Conservation (phyloP, 2,113 vertebrate species). For the Phasianus colchicus region DNA sequence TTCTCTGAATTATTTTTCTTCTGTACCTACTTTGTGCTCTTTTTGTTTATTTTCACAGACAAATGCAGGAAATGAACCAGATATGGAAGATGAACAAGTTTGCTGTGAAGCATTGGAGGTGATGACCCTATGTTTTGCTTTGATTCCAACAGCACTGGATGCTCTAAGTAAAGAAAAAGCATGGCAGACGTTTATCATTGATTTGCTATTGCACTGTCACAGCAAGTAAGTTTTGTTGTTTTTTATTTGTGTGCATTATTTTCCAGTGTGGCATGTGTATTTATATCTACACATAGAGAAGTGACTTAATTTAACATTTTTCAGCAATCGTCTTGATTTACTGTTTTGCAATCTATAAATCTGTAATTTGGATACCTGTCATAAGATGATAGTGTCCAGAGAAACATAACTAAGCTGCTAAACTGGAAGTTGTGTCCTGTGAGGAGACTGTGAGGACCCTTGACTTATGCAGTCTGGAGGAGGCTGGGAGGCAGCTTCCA, state of each 20-base stretch:
- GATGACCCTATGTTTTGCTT: constrained; percentile 98
- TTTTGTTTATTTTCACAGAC: constrained; percentile 81
- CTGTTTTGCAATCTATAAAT: background rate
- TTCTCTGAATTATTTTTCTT: background rate
- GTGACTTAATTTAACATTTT: background rate
- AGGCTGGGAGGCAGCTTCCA: background rate
- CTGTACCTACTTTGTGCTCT: background rate
- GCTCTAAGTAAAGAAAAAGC: constrained; percentile 98
- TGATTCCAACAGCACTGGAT: constrained; percentile 96
- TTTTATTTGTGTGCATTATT: background rate
- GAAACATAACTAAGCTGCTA: background rate
- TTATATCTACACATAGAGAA: background rate
- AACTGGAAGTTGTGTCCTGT: background rate
- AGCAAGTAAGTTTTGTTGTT: constrained; percentile 89
- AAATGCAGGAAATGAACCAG: constrained; percentile 94
- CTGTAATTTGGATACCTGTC: background rate
- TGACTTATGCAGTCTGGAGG: background rate
- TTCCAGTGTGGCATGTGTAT: background rate
- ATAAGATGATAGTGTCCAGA: background rate
- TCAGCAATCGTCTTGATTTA: background rate
- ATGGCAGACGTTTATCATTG: constrained; percentile 99
- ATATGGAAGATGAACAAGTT: constrained; percentile 97
- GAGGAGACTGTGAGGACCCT: background rate
- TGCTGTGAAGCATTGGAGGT: constrained; percentile 98
- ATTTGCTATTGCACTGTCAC: constrained; percentile 96